These are phyloP conservation scores for Kradibia gibbosae DNA, from an alignment of 1,140 invertebrate genomes.

Conservation along the genomic window DNA sequence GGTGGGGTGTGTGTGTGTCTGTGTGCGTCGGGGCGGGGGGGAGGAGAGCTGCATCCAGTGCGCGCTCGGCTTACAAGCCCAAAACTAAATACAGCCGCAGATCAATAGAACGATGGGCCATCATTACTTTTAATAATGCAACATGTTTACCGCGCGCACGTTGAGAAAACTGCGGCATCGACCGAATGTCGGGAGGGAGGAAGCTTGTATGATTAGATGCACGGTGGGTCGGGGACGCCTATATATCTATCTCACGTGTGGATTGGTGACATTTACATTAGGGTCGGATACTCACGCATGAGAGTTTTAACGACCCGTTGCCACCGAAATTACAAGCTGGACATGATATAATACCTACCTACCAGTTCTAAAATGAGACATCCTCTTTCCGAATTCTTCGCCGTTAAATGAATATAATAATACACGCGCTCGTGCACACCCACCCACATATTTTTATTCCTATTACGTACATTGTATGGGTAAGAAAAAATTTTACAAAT, in stretches of 20 bases:
- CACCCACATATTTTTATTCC: too few species aligned
- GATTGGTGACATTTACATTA: slow-evolving; percentile 34
- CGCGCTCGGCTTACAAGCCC: slow-evolving; percentile 58
- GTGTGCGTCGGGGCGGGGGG: neutral
- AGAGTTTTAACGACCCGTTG: neutral
- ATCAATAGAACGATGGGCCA: slow-evolving; percentile 69
- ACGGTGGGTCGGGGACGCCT: slow-evolving; percentile 33
- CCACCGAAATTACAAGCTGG: neutral
- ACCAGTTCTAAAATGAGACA: neutral
- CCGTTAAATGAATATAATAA: too few species aligned
- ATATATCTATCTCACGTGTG: slow-evolving; percentile 32
- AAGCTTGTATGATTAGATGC: slow-evolving; percentile 35
- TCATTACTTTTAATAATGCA: slow-evolving; percentile 70
- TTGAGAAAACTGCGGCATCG: slow-evolving; percentile 53
- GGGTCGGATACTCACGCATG: neutral
- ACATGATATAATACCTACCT: neutral
- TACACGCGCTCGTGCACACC: too few species aligned
- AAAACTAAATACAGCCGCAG: slow-evolving; percentile 71
- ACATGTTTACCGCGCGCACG: slow-evolving; percentile 70
- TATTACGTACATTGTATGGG: too few species aligned
- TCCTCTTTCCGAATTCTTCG: too few species aligned
- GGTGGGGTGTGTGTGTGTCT: too few species aligned
- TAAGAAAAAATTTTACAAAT: too few species aligned
- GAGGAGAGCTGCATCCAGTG: slow-evolving; percentile 1
- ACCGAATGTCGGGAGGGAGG: slow-evolving; percentile 47